Evolutionary conservation across 1,140 invertebrate species (phyloP), one percentile per base, ranked within the genome.

Genomic region (Hylaeus anthracinus): DNA sequence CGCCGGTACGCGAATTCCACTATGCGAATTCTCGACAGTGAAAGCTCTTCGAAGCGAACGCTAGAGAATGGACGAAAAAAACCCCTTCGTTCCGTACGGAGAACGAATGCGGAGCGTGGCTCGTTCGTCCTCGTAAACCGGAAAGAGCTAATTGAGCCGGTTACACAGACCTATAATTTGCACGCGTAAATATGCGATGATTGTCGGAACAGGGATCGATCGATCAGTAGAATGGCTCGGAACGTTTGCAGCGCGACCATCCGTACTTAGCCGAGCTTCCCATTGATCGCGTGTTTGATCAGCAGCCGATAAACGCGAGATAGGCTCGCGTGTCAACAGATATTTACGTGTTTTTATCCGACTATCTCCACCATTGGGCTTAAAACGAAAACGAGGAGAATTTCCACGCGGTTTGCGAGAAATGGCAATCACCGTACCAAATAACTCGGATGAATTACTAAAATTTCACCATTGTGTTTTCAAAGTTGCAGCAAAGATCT

Each of bases 211-310:
- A 37, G 14, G 2, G 6, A 64, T 74, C 72, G 72, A 85, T 81
- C 71, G 72, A 26, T 70, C 61, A 48, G 61, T 80, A 61, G 64
- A 67, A 81, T 75, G n/a, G 69, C 41, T 61, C 37, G 51, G 48
- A 66, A 67, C 74, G 77, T 79, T 85, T 60, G 56, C 63, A 76
- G 39, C 72, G 37, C n/a, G 37, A 5, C 51, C 66, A 51, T 64
- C 48, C 69, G 53, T 81, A 71, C 72, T 84, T 67, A 43, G 37
- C 37, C 26, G n/a, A 48, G 78, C 53, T 76, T 55, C 77, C 51
- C 56, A 66, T 60, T 55, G 41, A 53, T 84, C 48, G 72, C 41
- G 53, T 70, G 56, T 81, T 81, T 76, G 63, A 85, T 85, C 39
- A 64, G 60, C 73, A 48, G 55, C 61, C 43, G 41, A 81, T 77